Evolutionary conservation across 2,797 vertebrate species (phyloP), one percentile per base, ranked within the genome.

Genomic region (Heliangelus exortis): DNA sequence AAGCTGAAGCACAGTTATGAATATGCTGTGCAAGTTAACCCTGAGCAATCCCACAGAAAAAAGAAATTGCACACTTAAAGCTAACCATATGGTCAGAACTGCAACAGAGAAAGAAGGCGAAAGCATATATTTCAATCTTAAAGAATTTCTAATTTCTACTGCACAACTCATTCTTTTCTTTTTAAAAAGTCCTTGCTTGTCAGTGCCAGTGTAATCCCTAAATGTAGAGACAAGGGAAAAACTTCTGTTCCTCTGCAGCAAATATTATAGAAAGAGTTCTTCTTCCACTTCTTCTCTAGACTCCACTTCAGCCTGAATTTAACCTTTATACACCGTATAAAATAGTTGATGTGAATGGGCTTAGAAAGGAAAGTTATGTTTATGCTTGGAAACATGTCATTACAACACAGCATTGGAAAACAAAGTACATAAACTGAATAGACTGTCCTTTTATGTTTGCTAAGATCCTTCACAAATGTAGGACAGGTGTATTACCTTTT

Each of bases 401-500:
- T 75, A 61, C 47, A 87, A 45, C 9, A 54, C 6, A 25, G 12
- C 33, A 34, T 9, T 78, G 66, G 62, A 90, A 88, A 85, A 78
- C 2, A 3, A 94, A 91, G 17, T 45, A 78, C 14, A 53, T 71
- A 75, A 87, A 78, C 68, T 12, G 12, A 80, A 68, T 3, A 50
- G 41, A 51, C n/a, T 39, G 31, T 53, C 41, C 53, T 87, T 93
- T 36, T 45, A 28, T 83, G 68, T 58, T 77, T 89, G 45, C 55
- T 41, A 57, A 91, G 59, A 63, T 50, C 45, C 31, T 85, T 72
- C 66, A 63, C n/a, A 87, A 91, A 78, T 2, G 5, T 45, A 78
- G 68, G 69, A 83, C 53, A 87, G 85, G 93, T 85, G 39, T 81
- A 68, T 84, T 84, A 88, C n/a, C 21, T 81, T 89, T 90, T 34